Conservation (phyloP, 2,797 vertebrate species). For the Lithobates sylvaticus region DNA sequence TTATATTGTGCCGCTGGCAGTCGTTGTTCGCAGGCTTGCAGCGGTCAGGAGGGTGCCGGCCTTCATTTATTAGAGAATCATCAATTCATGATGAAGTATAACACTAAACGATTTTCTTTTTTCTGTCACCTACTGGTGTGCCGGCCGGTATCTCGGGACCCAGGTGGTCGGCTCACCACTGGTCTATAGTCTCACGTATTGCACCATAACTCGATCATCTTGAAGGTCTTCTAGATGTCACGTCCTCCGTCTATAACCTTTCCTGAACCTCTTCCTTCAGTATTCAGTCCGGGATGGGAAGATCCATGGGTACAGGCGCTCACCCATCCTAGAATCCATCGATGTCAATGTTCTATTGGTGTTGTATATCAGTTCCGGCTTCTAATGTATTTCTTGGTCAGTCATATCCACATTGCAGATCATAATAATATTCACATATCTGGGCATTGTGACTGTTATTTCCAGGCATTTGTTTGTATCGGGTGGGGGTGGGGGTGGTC, state of each 20-base stretch:
- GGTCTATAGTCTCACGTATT: conserved; percentile 57
- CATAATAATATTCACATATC: not conserved
- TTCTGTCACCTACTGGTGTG: not conserved
- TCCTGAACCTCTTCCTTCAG: conserved; percentile 64
- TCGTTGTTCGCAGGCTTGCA: too few species aligned
- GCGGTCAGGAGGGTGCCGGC: not conserved
- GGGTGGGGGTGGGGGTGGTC: not conserved
- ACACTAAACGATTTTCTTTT: not conserved
- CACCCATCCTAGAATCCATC: not conserved
- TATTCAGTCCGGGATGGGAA: conserved; percentile 33
- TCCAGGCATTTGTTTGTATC: conserved; percentile 8
- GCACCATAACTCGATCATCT: conserved; percentile 67
- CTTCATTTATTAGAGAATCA: not conserved
- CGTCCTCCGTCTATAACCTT: conserved; percentile 72
- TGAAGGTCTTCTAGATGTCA: conserved; percentile 69
- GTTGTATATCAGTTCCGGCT: conserved; percentile 8
- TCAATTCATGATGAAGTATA: not conserved
- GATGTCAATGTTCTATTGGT: conserved; percentile 29
- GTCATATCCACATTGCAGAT: not conserved
- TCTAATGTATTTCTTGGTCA: not conserved
- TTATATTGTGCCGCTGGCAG: not conserved
- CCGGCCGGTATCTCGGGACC: not conserved
- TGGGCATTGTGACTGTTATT: not conserved
- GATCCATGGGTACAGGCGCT: conserved; percentile 21
- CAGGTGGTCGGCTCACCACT: too few species aligned